Conservation (phyloP, 2,797 vertebrate species). For the Bovichtus variegatus region DNA sequence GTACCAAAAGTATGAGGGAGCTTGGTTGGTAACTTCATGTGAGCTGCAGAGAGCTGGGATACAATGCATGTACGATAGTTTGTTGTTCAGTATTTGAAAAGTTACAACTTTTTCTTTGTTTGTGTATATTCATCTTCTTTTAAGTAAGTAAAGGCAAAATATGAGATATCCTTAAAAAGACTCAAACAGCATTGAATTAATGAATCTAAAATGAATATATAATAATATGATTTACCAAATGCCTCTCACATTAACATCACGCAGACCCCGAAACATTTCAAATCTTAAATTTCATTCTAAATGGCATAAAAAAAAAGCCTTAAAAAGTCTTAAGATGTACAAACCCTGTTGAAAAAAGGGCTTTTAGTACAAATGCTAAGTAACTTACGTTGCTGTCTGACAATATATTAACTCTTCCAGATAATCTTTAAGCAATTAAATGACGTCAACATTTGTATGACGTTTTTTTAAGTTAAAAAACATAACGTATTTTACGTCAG, state of each 20-base stretch:
- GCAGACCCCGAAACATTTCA: too few species aligned
- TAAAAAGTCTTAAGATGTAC: too few species aligned
- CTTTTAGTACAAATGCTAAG: not conserved
- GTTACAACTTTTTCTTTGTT: not conserved
- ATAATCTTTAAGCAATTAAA: not conserved
- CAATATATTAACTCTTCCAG: not conserved
- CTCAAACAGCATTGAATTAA: too few species aligned
- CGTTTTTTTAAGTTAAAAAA: not conserved
- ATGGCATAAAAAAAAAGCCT: too few species aligned
- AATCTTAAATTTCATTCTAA: too few species aligned
- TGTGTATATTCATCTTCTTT: not conserved
- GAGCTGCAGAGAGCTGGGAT: constrained; percentile 34
- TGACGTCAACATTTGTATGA: not conserved
- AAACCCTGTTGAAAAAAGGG: not conserved
- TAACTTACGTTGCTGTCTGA: not conserved
- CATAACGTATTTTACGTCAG: not conserved
- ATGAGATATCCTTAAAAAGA: not conserved
- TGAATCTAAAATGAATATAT: too few species aligned
- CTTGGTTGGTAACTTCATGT: constrained; percentile 48
- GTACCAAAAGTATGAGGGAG: constrained; percentile 76
- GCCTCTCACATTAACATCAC: too few species aligned
- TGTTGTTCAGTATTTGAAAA: not conserved
- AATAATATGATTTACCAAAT: too few species aligned
- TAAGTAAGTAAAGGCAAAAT: not conserved
- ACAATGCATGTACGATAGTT: not conserved